phyloP scores from a whole-genome alignment of 2,797 vertebrate species.

The Podarcis lilfordi region DNA sequence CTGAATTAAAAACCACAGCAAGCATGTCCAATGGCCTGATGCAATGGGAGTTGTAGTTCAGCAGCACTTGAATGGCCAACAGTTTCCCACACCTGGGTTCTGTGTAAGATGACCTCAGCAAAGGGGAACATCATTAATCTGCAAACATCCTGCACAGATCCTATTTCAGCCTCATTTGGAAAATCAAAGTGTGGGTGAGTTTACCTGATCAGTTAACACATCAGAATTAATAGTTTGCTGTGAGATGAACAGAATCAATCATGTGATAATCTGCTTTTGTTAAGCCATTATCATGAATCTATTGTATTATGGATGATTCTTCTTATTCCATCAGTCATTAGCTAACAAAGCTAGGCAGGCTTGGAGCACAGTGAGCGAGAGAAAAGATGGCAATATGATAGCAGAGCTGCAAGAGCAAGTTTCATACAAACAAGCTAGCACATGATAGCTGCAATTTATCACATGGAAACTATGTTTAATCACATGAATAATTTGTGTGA shows the following conservation, averaged over 20 bases:
- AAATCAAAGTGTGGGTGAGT: not conserved
- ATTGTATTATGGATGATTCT: not conserved
- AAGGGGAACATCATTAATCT: not conserved
- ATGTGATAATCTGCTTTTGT: not conserved
- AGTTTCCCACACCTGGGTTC: not conserved
- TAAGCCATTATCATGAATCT: not conserved
- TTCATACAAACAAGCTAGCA: constrained; percentile 7
- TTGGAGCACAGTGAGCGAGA: not conserved
- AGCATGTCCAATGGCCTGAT: too few relatives aligned
- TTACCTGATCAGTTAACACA: not conserved
- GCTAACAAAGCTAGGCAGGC: not conserved
- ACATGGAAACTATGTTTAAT: not conserved
- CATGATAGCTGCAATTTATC: not conserved
- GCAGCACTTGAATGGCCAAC: too few relatives aligned
- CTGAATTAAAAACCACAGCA: too few relatives aligned
- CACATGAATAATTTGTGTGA: not conserved
- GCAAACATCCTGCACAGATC: not conserved
- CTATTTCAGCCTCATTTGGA: not conserved
- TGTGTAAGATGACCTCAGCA: not conserved
- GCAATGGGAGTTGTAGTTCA: too few relatives aligned
- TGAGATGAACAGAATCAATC: not conserved
- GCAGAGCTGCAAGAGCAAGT: not conserved
- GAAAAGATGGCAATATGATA: not conserved
- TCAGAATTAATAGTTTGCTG: not conserved
- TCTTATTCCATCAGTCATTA: not conserved